Evolutionary conservation across 1,140 invertebrate species (phyloP), one percentile per base, ranked within the genome.

Genomic region (Choristoneura fumiferana): DNA sequence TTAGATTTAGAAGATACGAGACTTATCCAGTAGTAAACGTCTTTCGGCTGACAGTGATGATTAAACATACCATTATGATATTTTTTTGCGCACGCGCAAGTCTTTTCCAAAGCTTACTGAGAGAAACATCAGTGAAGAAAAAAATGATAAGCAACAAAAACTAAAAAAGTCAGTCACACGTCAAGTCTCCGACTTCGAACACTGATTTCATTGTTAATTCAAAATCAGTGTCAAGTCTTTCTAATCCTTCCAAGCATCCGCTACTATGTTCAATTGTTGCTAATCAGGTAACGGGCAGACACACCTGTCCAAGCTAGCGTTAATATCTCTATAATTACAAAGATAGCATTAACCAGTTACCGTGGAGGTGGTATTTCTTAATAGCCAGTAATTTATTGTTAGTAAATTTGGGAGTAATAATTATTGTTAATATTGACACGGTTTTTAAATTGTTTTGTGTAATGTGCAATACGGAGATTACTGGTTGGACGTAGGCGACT

Each of bases 271-370:
- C 40, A 18, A 45, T 45, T 45, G 40, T 45, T 22, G 40, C 40
- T 45, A 45, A 45, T 45, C 40, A 45, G 2, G 8, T 18, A 45
- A 18, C 40, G 17, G 39, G 8, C 22, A 29, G 22, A 29, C 22
- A 45, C 17, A 45, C 15, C 40, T 45, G 40, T 45, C 40, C 9
- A n/a, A 13, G 10, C 14, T 8, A 8, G 40, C 18, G 40, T 45
- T 45, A 45, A 45, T 45, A 45, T 22, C 40, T 45, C 40, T 22
- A 45, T 45, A 45, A 45, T 45, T 45, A 45, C 18, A 18, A 8
- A 40, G 13, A 17, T 4, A 13, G 17, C 40, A 15, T 45, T 45
- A 45, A 45, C 17, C n/a, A 0, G 40, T 5, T 22, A 45, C 18
- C 10, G 14, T 17, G 9, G 17, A 22, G 17, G 40, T 45, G 14